A percentile compares a stretch with the other conserved stretches of the same genome.
These are phyloP conservation scores for Zoroaster sp. DNA, from an alignment of 53 echinoderm and acorn worm genomes.

Conservation along the genomic window DNA sequence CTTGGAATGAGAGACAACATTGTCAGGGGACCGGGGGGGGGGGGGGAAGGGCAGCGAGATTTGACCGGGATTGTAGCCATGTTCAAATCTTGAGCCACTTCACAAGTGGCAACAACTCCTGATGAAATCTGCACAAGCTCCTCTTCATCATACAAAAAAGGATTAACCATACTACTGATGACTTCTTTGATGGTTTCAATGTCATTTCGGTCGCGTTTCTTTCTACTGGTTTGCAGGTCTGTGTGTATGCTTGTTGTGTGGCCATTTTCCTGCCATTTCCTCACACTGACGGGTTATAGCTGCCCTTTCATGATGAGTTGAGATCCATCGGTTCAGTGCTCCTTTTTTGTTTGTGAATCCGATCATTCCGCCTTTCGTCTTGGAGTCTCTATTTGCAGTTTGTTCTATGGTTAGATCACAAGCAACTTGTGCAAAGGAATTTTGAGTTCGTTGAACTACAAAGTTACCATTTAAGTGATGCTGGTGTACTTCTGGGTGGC, in stretches of 20 bases:
- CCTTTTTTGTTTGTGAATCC: slow-evolving; percentile 41
- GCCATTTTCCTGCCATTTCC: slow-evolving; percentile 37
- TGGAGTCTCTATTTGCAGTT: slow-evolving; percentile 38
- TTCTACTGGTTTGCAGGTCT: slow-evolving; percentile 3
- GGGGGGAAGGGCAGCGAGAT: too few species aligned
- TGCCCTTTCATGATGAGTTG: slow-evolving; percentile 44
- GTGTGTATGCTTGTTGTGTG: background rate
- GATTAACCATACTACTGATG: slow-evolving; percentile 35
- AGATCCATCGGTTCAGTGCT: slow-evolving; percentile 46
- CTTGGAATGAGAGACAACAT: too few species aligned
- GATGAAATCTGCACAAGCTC: slow-evolving; percentile 44
- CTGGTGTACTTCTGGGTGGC: slow-evolving; percentile 35
- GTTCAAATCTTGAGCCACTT: too few species aligned
- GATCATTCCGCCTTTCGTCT: slow-evolving; percentile 36
- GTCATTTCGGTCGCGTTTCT: background rate
- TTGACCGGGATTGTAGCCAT: too few species aligned
- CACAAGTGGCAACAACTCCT: too few species aligned
- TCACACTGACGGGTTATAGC: slow-evolving; percentile 55
- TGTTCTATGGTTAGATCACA: slow-evolving; percentile 42
- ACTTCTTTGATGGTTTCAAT: slow-evolving; percentile 4
- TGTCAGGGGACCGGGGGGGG: too few species aligned
- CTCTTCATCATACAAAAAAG: slow-evolving; percentile 19
- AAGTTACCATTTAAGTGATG: background rate
- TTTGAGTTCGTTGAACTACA: slow-evolving; percentile 11
- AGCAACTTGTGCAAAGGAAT: slow-evolving; percentile 35